These are phyloP conservation scores for Nycticorax nycticorax DNA, from an alignment of 2,113 vertebrate genomes.

Conservation along the genomic window DNA sequence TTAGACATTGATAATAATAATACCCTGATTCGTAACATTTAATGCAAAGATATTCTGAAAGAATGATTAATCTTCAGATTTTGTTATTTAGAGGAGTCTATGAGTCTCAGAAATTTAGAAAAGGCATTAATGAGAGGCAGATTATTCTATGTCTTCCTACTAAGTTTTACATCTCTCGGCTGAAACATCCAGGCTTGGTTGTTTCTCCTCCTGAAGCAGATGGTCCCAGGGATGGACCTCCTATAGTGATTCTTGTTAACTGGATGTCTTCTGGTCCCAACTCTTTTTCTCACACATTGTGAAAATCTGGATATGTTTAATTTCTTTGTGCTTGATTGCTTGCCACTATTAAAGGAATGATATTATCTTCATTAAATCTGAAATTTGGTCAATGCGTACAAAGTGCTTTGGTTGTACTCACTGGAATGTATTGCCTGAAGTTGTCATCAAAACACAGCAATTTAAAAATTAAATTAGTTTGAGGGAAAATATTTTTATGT, in stretches of 20 bases:
- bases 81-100: not conserved
- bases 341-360: not conserved
- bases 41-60: not conserved
- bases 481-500: not conserved
- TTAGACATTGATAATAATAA: not conserved
- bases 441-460: not conserved
- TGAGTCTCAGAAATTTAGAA: not conserved
- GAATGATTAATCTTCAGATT: not conserved
- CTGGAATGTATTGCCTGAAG: not conserved
- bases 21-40: not conserved
- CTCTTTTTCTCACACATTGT: not conserved
- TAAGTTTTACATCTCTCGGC: not conserved
- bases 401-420: not conserved
- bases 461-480: not conserved
- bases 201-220: not conserved
- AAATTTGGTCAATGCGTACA: not conserved
- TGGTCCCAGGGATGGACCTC: not conserved
- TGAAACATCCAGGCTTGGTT: not conserved
- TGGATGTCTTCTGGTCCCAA: not conserved
- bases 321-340: not conserved
- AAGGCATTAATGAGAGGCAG: not conserved
- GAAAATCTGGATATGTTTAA: not conserved
- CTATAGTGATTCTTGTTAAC: not conserved
- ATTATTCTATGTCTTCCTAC: not conserved
- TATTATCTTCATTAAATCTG: not conserved